phyloP scores from a whole-genome alignment of 2,888 invertebrate genomes.

The Apamea crenata region DNA sequence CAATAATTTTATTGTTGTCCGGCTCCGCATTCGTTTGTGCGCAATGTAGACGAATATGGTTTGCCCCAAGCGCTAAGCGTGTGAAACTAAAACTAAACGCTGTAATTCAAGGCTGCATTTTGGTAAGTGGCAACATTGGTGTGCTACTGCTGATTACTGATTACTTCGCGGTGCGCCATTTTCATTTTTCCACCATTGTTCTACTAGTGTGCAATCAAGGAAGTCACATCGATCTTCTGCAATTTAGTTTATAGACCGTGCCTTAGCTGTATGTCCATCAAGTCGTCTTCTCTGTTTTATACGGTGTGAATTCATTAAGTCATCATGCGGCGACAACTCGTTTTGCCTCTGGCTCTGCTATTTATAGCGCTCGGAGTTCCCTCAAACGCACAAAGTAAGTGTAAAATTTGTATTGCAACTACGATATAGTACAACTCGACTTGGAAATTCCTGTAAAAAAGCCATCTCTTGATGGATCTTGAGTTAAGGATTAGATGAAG shows the following conservation, averaged over 20 bases:
- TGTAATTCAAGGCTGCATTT: not conserved
- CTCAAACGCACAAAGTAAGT: constrained; percentile 83
- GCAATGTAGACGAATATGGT: not conserved
- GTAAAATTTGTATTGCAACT: constrained; percentile 18
- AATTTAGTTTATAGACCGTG: constrained; percentile 19
- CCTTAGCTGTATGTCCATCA: constrained; percentile 15
- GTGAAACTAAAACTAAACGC: not conserved
- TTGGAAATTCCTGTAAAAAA: not conserved
- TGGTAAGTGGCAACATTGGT: constrained; percentile 16
- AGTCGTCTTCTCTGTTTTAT: constrained; percentile 21
- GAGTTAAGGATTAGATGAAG: not conserved
- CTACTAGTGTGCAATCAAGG: constrained; percentile 20
- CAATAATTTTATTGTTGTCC: no score
- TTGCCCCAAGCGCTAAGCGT: not conserved
- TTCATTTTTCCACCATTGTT: constrained; percentile 49
- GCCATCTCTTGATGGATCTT: constrained; percentile 3
- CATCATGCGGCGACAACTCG: constrained; percentile 66
- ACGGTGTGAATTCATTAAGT: constrained; percentile 39
- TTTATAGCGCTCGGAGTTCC: constrained; percentile 80
- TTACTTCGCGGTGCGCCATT: constrained; percentile 34
- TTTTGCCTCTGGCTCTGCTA: constrained; percentile 77
- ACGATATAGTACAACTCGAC: not conserved
- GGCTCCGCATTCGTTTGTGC: no score
- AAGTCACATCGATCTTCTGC: constrained; percentile 8
- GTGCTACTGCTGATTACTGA: constrained; percentile 4